These are phyloP conservation scores for Limenitis camilla DNA, from an alignment of 2,888 invertebrate species.

Conservation along the genomic window DNA sequence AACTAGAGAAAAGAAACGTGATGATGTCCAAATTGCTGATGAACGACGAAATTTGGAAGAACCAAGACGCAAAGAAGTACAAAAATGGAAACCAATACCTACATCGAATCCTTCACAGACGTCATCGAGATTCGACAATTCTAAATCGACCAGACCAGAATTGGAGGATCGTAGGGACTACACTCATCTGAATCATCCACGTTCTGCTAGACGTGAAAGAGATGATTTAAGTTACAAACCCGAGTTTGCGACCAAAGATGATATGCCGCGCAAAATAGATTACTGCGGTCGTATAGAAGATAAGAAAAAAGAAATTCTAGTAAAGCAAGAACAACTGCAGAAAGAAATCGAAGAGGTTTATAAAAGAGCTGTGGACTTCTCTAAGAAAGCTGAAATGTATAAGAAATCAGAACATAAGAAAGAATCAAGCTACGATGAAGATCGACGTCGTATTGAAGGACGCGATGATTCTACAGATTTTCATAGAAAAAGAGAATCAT, in stretches of 20 bases:
- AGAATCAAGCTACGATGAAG: conserved; percentile 29
- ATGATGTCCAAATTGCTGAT: conserved; percentile 7
- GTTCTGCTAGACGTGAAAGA: conserved; percentile 29
- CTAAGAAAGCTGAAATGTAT: conserved; percentile 49
- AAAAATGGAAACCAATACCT: conserved; percentile 22
- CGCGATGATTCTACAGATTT: conserved; percentile 2
- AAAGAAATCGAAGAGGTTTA: conserved; percentile 57
- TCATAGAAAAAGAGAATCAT: conserved; percentile 4
- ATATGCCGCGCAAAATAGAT: conserved; percentile 17
- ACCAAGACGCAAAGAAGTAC: conserved; percentile 15
- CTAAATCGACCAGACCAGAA: conserved; percentile 15
- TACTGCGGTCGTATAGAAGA: conserved; percentile 17
- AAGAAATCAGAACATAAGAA: conserved; percentile 32
- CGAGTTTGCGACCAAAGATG: conserved; percentile 10
- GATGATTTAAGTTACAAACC: conserved; percentile 17
- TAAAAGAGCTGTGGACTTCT: conserved; percentile 49
- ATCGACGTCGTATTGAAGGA: conserved; percentile 26
- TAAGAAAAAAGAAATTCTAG: conserved; percentile 23
- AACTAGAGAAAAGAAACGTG: conserved; percentile 16
- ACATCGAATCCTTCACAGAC: conserved; percentile 14
- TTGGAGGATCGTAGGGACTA: conserved; percentile 16
- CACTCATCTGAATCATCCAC: conserved; percentile 24
- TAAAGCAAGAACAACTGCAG: conserved; percentile 33
- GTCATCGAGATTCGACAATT: conserved; percentile 16
- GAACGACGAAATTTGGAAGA: conserved; percentile 19